These are phyloP conservation scores for Venustoraphidia nigricollis DNA, from an alignment of 2,888 invertebrate species.

Conservation along the genomic window DNA sequence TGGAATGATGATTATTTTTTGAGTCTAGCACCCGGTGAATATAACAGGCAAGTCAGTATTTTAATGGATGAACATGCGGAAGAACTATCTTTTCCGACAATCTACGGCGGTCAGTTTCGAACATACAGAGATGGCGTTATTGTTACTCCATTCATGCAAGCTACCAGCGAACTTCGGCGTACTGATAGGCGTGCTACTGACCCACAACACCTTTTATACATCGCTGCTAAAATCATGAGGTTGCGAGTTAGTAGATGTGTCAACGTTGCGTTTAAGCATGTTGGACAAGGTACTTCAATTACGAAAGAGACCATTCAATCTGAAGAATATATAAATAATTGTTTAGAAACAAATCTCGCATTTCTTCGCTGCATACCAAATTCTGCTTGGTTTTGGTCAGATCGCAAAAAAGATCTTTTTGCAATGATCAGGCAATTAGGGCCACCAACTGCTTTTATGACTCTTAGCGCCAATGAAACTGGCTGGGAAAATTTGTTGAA, in stretches of 20 bases:
- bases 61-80: constrained; percentile 24
- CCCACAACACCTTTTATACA: constrained; percentile 19
- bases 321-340: constrained; percentile 18
- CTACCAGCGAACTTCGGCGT: constrained; percentile 15
- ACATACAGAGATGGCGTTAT: constrained; percentile 15
- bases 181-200: constrained; percentile 18
- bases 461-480: constrained; percentile 26
- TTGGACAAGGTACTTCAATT: constrained; percentile 16
- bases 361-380: constrained; percentile 23
- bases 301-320: constrained; percentile 18
- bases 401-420: constrained; percentile 23
- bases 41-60: too few relatives aligned
- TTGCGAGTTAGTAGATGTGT: constrained; percentile 9
- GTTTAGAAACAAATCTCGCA: constrained; percentile 20
- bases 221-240: constrained; percentile 17
- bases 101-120: constrained; percentile 22
- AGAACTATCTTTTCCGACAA: constrained; percentile 25
- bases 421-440: constrained; percentile 25
- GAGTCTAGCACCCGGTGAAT: constrained; percentile 10
- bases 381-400: constrained; percentile 22
- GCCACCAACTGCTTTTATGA: constrained; percentile 22
- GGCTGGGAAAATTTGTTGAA: constrained; percentile 20
- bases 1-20: constrained; percentile 14
- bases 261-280: constrained; percentile 15
- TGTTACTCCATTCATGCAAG: constrained; percentile 11